Evolutionary conservation across 2,113 vertebrate species (phyloP).

Genomic region (Sphaerodactylus townsendi): DNA sequence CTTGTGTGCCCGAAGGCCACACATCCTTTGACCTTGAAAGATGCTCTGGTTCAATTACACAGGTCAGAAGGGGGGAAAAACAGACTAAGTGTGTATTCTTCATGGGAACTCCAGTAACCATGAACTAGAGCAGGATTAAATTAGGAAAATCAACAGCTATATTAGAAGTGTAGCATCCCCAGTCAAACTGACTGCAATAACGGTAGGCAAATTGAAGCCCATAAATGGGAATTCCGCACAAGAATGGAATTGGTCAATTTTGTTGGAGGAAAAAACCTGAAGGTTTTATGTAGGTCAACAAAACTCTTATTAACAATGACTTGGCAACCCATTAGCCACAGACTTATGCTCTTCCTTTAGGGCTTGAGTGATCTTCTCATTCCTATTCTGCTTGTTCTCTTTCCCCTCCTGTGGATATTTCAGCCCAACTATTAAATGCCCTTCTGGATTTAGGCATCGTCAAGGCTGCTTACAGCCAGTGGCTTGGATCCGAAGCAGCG

Average conservation of each 20-base stretch:
- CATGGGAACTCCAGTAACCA: constrained; percentile 15
- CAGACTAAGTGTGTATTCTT: constrained; percentile 12
- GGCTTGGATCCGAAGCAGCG: background rate
- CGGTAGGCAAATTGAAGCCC: background rate
- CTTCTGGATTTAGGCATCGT: background rate
- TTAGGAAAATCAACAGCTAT: background rate
- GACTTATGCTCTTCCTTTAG: constrained; percentile 54
- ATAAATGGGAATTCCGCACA: constrained; percentile 8
- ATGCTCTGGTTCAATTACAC: constrained; percentile 8
- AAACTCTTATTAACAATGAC: constrained; percentile 42
- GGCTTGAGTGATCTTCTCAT: constrained; percentile 41
- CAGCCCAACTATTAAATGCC: constrained; percentile 4
- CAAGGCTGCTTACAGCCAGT: background rate
- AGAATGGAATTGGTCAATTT: constrained; percentile 19
- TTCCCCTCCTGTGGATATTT: constrained; percentile 17
- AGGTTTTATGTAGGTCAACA: constrained; percentile 59
- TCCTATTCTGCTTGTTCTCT: background rate
- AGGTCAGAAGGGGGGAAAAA: background rate
- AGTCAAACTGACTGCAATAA: constrained; percentile 42
- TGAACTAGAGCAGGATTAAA: constrained; percentile 24
- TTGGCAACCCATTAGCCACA: constrained; percentile 57
- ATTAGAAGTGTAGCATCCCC: constrained; percentile 22
- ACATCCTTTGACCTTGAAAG: constrained; percentile 27
- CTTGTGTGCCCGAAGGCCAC: background rate
- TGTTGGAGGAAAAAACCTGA: constrained; percentile 45